Evolutionary conservation across 1,140 invertebrate species (phyloP).

Genomic region (Brachionus koreanus): DNA sequence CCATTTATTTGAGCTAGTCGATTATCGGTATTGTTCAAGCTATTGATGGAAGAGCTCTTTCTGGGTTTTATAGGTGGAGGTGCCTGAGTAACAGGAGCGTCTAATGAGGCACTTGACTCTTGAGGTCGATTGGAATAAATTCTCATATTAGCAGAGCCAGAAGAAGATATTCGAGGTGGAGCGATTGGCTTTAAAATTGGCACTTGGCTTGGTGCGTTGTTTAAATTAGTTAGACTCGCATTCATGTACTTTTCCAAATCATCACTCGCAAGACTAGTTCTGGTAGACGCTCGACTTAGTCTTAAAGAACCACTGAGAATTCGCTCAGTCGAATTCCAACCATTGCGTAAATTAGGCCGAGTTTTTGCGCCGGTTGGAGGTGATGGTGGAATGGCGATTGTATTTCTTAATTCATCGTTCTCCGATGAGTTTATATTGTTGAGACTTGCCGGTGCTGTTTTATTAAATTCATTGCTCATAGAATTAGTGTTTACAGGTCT

Average conservation of each 20-base stretch:
- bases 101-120: slow-evolving; percentile 12
- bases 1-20: background rate
- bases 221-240: background rate
- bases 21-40: background rate
- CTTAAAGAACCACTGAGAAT: slow-evolving; percentile 24
- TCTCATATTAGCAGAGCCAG: slow-evolving; percentile 19
- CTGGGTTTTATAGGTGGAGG: slow-evolving; percentile 38
- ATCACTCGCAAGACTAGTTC: slow-evolving; percentile 30
- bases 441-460: slow-evolving; percentile 18
- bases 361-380: slow-evolving; percentile 23
- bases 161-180: slow-evolving; percentile 5
- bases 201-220: background rate
- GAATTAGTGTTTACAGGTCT: background rate
- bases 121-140: background rate
- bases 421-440: background rate
- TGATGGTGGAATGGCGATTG: slow-evolving; percentile 9
- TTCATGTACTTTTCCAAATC: slow-evolving; percentile 44
- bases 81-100: background rate
- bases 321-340: slow-evolving; percentile 37
- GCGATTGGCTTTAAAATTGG: slow-evolving; percentile 13
- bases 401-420: background rate
- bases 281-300: slow-evolving; percentile 5
- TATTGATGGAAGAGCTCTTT: slow-evolving; percentile 32
- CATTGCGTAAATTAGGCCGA: slow-evolving; percentile 23
- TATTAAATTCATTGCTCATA: background rate